Conservation (phyloP, 2,888 invertebrate genomes). For the Neoitamus cyanurus region DNA sequence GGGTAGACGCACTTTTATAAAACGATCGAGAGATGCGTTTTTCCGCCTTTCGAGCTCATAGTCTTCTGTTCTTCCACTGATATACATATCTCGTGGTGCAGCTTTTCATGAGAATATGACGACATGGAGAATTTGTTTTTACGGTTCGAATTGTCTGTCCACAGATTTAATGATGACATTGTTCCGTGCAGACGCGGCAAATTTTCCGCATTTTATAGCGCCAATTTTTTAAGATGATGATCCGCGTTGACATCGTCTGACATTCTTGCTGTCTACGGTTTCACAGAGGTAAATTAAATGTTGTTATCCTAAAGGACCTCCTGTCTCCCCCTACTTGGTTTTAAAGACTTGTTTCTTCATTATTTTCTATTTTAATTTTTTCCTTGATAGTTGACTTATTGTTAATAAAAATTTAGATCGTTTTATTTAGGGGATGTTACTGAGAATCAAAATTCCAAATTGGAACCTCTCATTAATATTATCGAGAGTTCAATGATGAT, state of each 20-base stretch:
- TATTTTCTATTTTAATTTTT: too few species aligned
- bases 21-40: neutral
- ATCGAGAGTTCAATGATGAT: too few species aligned
- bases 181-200: neutral
- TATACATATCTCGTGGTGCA: neutral
- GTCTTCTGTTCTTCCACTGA: neutral
- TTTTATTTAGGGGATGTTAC: too few species aligned
- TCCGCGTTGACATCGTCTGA: neutral
- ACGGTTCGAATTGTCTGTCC: neutral
- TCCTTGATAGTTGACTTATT: too few species aligned
- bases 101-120: neutral
- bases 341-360: too few species aligned
- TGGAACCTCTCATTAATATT: too few species aligned
- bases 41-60: neutral
- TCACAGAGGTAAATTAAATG: neutral
- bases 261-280: neutral
- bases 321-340: too few species aligned
- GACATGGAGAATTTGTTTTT: neutral
- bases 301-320: too few species aligned
- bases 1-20: neutral
- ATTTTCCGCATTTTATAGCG: neutral
- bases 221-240: neutral
- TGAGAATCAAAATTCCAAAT: too few species aligned
- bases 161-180: constrained; percentile 3
- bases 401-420: too few species aligned